Evolutionary conservation across 2,888 invertebrate species (phyloP).

Genomic region (Amorpha juglandis): DNA sequence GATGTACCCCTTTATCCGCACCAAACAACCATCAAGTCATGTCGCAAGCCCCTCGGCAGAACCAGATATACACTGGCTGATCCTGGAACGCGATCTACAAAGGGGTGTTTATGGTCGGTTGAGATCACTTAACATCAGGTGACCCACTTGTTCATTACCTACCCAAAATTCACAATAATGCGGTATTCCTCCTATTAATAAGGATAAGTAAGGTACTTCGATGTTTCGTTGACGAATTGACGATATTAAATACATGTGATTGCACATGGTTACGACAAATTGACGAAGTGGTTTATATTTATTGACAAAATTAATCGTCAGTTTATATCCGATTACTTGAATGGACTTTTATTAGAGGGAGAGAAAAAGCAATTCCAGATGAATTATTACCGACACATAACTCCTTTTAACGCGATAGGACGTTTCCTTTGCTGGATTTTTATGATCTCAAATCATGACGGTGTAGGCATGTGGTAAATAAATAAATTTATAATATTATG

Average conservation of each 20-base stretch:
- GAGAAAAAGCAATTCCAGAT: constrained; percentile 1
- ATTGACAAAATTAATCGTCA: constrained; percentile 7
- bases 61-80: too few species aligned
- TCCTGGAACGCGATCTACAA: too few species aligned
- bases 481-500: too few species aligned
- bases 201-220: too few species aligned
- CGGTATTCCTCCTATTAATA: too few species aligned
- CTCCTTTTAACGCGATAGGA: constrained; percentile 8
- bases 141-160: too few species aligned
- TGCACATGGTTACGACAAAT: not conserved
- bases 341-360: constrained; percentile 10
- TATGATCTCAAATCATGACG: not conserved
- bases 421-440: not conserved
- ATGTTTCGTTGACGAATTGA: not conserved
- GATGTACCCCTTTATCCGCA: too few species aligned
- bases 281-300: not conserved
- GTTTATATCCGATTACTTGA: not conserved
- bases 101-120: too few species aligned
- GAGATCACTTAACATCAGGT: too few species aligned
- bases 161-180: too few species aligned
- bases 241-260: not conserved
- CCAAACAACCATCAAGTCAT: too few species aligned
- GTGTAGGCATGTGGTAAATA: not conserved
- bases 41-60: too few species aligned
- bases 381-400: constrained; percentile 17